Evolutionary conservation across 2,888 invertebrate genomes (phyloP), one percentile per base, ranked within the genome.

Genomic region (Meiosimyza platycephala): DNA sequence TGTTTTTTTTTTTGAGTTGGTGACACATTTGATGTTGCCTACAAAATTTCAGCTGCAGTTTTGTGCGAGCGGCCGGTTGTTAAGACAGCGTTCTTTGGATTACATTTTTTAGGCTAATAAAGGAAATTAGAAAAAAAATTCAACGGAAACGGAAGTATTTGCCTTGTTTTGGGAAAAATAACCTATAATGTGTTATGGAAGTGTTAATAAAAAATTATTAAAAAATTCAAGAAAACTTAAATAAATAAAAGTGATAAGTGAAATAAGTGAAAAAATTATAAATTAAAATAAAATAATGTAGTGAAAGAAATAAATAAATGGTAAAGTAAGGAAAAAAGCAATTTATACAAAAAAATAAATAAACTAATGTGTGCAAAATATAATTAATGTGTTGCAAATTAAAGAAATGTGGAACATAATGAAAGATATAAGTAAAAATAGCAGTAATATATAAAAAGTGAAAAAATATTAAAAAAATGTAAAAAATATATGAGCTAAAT

Each of bases 71-170:
- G 52, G 69, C 62, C 69, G 60, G 18, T 33, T 50, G 59, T 51
- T n/a, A 7, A 50, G 69, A 51, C 33, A 60, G 51, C 50, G n/a
- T 59, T 50, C 50, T 33, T 69, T 47, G 40, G 28, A 22, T 13
- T 57, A 13, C 7, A 40, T 28, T 18, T 47, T 18, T 40, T 40
- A 40, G 2, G 54, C 16, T n/a, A 12, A 11, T 50, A 22, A 51
- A 65, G 28, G 15, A 52, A 33, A 11, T n/a, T 22, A n/a, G 13
- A 4, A 9, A 65, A 33, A 40, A 18, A 7, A n/a, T 54, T 15
- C 79, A 79, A 79, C 83, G 81, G 83, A 83, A 82, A 79, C 79
- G 80, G 80, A 77, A 69, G 16, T 57, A 22, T 40, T 6, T 40
- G 40, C 40, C 40, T n/a, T 9, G 9, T 9, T 40, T 40, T 7